Conservation (phyloP, 2,113 vertebrate genomes). For the Triplophysa dalaica region DNA sequence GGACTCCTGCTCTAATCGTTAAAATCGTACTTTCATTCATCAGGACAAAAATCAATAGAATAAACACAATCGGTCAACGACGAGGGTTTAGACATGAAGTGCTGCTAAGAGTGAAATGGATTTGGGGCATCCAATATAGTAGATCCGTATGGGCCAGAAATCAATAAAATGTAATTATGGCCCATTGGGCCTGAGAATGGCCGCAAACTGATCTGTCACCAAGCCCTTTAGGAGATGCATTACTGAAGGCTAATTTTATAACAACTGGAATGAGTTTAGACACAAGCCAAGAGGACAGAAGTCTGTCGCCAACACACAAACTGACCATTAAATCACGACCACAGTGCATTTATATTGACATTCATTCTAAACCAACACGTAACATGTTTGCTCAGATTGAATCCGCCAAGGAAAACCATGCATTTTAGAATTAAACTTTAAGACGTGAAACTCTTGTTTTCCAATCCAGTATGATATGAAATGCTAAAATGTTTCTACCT, state of each 20-base stretch:
- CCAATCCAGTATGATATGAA: background rate
- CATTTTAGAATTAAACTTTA: too few species aligned
- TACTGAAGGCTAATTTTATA: conserved; percentile 40
- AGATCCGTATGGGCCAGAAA: conserved; percentile 9
- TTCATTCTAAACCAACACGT: background rate
- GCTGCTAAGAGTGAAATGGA: conserved; percentile 35
- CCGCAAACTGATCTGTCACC: conserved; percentile 43
- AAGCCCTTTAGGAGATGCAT: conserved; percentile 41
- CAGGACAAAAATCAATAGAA: conserved; percentile 12
- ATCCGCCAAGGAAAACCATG: background rate
- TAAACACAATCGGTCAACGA: conserved; percentile 31
- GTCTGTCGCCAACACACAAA: conserved; percentile 12
- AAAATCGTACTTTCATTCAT: conserved; percentile 21
- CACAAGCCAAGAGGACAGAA: background rate
- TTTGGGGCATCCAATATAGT: conserved; percentile 20
- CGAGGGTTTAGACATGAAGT: conserved; percentile 12
- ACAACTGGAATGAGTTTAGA: conserved; percentile 14
- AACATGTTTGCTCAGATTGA: background rate
- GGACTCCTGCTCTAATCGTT: conserved; percentile 7
- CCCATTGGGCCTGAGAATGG: conserved; percentile 34
- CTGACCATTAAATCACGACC: conserved; percentile 5
- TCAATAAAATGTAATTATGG: conserved; percentile 50
- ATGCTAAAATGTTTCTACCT: background rate
- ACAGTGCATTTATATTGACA: background rate
- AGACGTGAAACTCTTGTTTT: too few species aligned